phyloP scores from a whole-genome alignment of 2,888 invertebrate genomes.

The Tholera decimalis region DNA sequence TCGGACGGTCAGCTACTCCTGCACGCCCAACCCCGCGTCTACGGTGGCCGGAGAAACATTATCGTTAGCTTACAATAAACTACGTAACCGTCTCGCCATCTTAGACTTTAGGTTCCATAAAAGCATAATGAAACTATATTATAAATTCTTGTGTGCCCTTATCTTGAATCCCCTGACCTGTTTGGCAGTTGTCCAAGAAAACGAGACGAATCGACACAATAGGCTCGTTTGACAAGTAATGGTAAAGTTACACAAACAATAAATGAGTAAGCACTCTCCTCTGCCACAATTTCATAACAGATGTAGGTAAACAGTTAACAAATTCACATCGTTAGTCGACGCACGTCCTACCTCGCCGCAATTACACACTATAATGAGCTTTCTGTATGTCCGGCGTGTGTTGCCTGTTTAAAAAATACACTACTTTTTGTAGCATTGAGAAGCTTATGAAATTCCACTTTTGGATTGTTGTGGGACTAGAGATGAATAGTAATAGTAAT shows the following conservation, averaged over 20 bases:
- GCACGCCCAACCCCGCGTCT: no score
- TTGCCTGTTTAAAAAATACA: slow-evolving; percentile 36
- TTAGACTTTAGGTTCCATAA: not conserved
- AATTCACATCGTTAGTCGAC: slow-evolving; percentile 46
- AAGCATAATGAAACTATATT: not conserved
- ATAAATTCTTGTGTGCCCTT: slow-evolving; percentile 1
- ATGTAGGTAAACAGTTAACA: slow-evolving; percentile 44
- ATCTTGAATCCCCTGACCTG: not conserved
- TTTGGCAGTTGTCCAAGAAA: slow-evolving; percentile 13
- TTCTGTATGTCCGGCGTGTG: slow-evolving; percentile 54
- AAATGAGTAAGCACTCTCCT: slow-evolving; percentile 36
- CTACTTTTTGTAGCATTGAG: slow-evolving; percentile 11
- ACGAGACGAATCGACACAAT: slow-evolving; percentile 18
- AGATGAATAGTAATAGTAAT: slow-evolving; percentile 4
- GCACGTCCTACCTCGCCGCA: slow-evolving; percentile 32
- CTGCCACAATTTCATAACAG: slow-evolving; percentile 54
- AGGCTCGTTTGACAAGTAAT: slow-evolving; percentile 6
- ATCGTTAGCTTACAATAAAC: not conserved
- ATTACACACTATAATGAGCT: slow-evolving; percentile 62
- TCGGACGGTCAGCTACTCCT: no score
- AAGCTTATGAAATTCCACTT: slow-evolving; percentile 1
- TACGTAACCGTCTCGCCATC: not conserved
- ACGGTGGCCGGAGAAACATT: no score
- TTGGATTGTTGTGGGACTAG: not conserved
- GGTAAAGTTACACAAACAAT: slow-evolving; percentile 37